These are phyloP conservation scores for Acanthurus tractus DNA, from an alignment of 2,797 vertebrate species.

Conservation along the genomic window DNA sequence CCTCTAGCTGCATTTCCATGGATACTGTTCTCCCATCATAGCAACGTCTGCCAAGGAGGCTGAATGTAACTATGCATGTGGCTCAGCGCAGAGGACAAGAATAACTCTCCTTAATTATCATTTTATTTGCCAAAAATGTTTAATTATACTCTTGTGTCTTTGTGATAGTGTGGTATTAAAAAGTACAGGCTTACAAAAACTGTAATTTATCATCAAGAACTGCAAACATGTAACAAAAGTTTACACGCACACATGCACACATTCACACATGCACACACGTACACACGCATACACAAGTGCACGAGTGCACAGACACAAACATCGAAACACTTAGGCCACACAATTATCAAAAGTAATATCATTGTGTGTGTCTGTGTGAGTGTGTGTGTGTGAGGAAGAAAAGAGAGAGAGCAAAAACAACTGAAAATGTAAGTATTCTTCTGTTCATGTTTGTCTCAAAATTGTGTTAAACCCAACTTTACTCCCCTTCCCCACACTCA, in stretches of 20 bases:
- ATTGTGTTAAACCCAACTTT: neutral
- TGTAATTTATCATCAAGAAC: slow-evolving; percentile 64
- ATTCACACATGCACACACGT: neutral
- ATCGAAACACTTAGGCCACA: slow-evolving; percentile 4
- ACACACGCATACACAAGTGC: neutral
- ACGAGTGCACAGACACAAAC: neutral
- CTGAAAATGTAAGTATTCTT: neutral
- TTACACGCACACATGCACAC: neutral
- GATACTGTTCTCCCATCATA: slow-evolving; percentile 71
- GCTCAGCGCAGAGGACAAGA: slow-evolving; percentile 57
- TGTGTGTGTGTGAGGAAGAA: neutral
- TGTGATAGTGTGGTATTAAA: slow-evolving; percentile 31
- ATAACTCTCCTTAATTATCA: slow-evolving; percentile 68
- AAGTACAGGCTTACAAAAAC: slow-evolving; percentile 45
- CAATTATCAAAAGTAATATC: slow-evolving; percentile 5
- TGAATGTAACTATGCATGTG: slow-evolving; percentile 63
- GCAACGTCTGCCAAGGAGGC: slow-evolving; percentile 65
- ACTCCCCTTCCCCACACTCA: neutral
- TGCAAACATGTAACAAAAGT: slow-evolving; percentile 30
- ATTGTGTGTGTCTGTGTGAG: neutral
- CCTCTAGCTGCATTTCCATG: slow-evolving; percentile 75
- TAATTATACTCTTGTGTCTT: slow-evolving; percentile 62
- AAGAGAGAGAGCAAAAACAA: neutral
- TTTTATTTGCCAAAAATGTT: slow-evolving; percentile 60
- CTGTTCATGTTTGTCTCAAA: slow-evolving; percentile 18